phyloP scores from a whole-genome alignment of 2,797 vertebrate species.

The Sylvilagus floridanus region DNA sequence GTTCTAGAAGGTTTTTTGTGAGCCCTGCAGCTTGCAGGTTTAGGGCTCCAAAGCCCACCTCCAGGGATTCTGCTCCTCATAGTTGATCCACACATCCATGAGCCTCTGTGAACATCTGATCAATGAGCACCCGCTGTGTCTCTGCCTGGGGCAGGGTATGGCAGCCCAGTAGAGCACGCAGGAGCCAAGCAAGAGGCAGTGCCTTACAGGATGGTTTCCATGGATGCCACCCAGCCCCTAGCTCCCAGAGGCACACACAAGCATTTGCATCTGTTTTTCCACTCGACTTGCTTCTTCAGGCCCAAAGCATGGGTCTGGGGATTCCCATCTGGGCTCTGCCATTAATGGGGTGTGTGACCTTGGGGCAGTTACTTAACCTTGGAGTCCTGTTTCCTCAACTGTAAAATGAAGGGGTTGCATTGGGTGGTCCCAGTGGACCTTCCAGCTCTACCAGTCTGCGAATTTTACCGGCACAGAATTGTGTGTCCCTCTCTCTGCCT shows the following conservation, averaged over 20 bases:
- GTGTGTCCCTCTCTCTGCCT: neutral
- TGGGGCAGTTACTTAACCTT: constrained; percentile 73
- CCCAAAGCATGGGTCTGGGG: constrained; percentile 43
- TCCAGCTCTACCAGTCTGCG: constrained; percentile 24
- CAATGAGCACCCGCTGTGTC: neutral
- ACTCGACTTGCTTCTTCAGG: constrained; percentile 55
- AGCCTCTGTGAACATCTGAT: neutral
- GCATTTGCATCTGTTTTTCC: constrained; percentile 75
- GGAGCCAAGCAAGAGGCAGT: neutral
- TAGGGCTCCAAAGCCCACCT: neutral
- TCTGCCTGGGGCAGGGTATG: fast-evolving
- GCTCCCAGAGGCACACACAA: neutral
- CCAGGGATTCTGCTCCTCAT: neutral
- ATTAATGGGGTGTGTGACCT: constrained; percentile 75
- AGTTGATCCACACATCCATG: neutral
- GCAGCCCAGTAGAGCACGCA: neutral
- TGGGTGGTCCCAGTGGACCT: constrained; percentile 44
- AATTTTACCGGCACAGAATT: constrained; percentile 43
- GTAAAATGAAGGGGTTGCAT: constrained; percentile 73
- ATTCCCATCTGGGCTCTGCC: constrained; percentile 61
- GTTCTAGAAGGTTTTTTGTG: neutral
- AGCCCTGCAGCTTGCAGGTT: neutral
- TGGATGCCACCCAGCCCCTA: neutral
- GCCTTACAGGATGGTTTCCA: neutral
- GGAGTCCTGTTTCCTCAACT: constrained; percentile 75